These are phyloP conservation scores for Centropus bengalensis DNA, from an alignment of 2,113 vertebrate genomes.

Conservation along the genomic window DNA sequence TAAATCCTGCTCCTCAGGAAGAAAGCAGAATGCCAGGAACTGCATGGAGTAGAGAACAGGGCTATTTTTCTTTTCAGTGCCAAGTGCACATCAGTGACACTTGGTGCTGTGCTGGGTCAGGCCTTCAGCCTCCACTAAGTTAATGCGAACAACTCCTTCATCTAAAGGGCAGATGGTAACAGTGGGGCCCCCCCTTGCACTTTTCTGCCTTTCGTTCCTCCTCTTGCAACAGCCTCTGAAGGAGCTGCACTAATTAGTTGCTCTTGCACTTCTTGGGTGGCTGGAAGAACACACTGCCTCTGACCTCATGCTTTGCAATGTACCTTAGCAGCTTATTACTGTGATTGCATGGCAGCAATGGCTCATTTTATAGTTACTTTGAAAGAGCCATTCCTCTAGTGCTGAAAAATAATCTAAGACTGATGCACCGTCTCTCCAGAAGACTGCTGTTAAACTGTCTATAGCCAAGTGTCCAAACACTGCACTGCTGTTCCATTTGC, in stretches of 20 bases:
- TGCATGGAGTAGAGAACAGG: neutral
- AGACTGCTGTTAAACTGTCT: constrained; percentile 68
- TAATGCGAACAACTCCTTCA: constrained; percentile 38
- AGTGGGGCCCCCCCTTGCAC: neutral
- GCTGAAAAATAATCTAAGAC: constrained; percentile 54
- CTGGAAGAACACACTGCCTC: constrained; percentile 33
- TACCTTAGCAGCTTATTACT: constrained; percentile 61
- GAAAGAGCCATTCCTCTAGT: constrained; percentile 34
- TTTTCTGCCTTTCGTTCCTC: neutral
- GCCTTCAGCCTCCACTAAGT: constrained; percentile 29
- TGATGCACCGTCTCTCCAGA: constrained; percentile 46
- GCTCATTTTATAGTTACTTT: constrained; percentile 60
- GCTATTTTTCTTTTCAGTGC: constrained; percentile 35
- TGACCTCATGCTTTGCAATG: constrained; percentile 60
- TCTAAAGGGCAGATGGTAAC: constrained; percentile 36
- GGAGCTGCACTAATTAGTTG: constrained; percentile 45
- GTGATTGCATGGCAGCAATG: constrained; percentile 16
- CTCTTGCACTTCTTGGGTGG: constrained; percentile 42
- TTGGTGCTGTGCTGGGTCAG: constrained; percentile 30
- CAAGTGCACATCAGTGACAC: neutral
- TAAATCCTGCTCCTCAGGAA: constrained; percentile 40
- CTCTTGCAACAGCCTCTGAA: constrained; percentile 10
- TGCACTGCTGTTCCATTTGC: constrained; percentile 61
- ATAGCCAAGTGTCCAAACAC: constrained; percentile 66
- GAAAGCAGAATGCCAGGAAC: constrained; percentile 8